Evolutionary conservation across 2,113 vertebrate species (phyloP).

Genomic region (Xenus cinereus): DNA sequence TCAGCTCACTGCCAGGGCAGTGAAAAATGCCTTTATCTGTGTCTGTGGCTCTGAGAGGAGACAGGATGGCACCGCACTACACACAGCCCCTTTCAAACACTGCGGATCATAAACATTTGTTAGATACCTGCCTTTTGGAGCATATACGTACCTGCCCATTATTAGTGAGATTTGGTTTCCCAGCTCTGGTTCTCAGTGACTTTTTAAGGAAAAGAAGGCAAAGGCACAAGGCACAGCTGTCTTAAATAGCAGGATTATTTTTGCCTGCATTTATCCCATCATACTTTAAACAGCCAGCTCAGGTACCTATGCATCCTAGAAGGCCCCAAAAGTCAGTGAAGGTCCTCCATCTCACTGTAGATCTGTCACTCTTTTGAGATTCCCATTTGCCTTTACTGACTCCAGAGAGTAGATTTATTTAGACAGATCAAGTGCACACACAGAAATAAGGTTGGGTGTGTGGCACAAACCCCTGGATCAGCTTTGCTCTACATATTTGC

Average conservation of each 20-base stretch:
- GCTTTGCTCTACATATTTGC: neutral
- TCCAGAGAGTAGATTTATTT: neutral
- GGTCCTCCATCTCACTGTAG: neutral
- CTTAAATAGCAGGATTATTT: neutral
- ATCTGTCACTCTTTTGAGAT: neutral
- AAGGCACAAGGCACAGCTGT: neutral
- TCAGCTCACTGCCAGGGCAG: neutral
- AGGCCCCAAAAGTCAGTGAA: neutral
- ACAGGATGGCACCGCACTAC: no score
- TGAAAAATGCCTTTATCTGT: neutral
- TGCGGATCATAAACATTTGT: neutral
- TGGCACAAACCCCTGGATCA: neutral
- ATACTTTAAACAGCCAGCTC: neutral
- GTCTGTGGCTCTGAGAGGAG: neutral
- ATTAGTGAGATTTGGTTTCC: neutral
- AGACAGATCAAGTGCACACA: neutral
- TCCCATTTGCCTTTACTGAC: neutral
- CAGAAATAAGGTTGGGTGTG: neutral
- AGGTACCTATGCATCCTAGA: neutral
- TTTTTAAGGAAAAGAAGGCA: neutral
- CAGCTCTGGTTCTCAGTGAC: neutral
- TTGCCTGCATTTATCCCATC: neutral
- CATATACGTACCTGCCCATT: neutral
- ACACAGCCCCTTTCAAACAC: neutral
- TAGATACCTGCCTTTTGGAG: neutral